These are phyloP conservation scores for Stegodyphus mimosarum DNA, from an alignment of 1,140 invertebrate genomes.

Conservation along the genomic window DNA sequence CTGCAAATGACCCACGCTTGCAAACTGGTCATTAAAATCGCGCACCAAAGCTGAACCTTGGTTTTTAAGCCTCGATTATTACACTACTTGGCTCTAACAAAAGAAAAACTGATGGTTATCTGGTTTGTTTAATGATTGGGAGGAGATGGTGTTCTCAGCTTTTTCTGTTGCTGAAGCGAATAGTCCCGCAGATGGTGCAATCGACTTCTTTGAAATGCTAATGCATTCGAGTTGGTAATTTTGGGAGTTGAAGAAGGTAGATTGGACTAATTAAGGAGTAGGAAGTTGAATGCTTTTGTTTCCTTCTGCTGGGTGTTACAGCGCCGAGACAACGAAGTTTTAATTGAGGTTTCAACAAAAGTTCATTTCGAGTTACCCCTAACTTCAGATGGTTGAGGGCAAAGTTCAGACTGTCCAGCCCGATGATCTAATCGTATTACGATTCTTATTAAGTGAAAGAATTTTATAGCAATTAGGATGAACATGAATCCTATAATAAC, in stretches of 20 bases:
- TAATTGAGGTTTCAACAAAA: neutral
- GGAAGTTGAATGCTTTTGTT: neutral
- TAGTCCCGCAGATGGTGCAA: constrained; percentile 12
- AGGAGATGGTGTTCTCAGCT: neutral
- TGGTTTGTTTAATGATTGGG: constrained; percentile 28
- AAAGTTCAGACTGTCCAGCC: no score
- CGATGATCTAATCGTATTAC: no score
- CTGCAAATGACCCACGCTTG: constrained; percentile 4
- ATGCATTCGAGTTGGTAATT: neutral
- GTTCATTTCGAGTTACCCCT: no score
- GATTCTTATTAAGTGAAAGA: no score
- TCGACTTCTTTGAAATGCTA: constrained; percentile 21
- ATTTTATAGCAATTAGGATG: no score
- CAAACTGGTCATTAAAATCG: constrained; percentile 22
- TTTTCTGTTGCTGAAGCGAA: neutral
- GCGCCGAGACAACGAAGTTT: neutral
- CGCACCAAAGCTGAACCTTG: constrained; percentile 26
- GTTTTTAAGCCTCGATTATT: constrained; percentile 1
- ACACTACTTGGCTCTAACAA: constrained; percentile 2
- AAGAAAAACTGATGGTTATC: constrained; percentile 29
- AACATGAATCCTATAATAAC: no score
- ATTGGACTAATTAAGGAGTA: neutral
- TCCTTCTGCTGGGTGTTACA: neutral
- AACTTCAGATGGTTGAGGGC: no score
- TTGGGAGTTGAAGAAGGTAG: neutral